Conservation (phyloP, 2,888 invertebrate species). For the Asteroscopus sphinx region DNA sequence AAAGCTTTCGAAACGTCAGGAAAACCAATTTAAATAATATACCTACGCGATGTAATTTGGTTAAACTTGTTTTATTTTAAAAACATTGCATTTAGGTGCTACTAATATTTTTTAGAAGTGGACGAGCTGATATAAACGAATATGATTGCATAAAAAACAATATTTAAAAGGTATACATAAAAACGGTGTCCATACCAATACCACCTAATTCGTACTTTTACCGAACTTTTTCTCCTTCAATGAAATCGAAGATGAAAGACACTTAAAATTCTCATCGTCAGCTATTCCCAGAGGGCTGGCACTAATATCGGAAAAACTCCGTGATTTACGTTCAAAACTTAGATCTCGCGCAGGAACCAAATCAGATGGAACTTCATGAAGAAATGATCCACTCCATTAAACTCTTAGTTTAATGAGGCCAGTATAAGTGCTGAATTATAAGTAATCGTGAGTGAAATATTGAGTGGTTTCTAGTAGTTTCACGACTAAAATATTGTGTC, state of each 20-base stretch:
- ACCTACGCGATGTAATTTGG: no score
- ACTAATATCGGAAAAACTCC: slow-evolving; percentile 44
- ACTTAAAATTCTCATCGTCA: slow-evolving; percentile 41
- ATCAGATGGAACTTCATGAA: slow-evolving; percentile 48
- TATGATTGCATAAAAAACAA: no score
- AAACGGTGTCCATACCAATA: background rate
- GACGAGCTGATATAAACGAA: no score
- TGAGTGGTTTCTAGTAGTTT: no score
- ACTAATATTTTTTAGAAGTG: no score
- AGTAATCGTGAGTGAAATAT: background rate
- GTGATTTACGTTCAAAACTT: slow-evolving; percentile 54
- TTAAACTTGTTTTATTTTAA: no score
- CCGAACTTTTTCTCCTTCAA: slow-evolving; percentile 9
- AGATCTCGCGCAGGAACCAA: slow-evolving; percentile 14
- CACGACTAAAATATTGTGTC: no score
- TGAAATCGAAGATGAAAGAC: slow-evolving; percentile 27
- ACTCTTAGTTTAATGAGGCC: slow-evolving; percentile 29
- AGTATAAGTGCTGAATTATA: slow-evolving; percentile 7
- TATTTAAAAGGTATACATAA: no score
- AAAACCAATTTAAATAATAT: no score
- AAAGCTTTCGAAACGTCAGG: no score
- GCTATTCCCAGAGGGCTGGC: slow-evolving; percentile 22
- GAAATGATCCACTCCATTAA: slow-evolving; percentile 24
- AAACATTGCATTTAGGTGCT: no score
- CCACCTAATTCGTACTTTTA: slow-evolving; percentile 25